These are phyloP conservation scores for Nycticebus coucang DNA, from an alignment of 2,113 vertebrate genomes.

Conservation along the genomic window DNA sequence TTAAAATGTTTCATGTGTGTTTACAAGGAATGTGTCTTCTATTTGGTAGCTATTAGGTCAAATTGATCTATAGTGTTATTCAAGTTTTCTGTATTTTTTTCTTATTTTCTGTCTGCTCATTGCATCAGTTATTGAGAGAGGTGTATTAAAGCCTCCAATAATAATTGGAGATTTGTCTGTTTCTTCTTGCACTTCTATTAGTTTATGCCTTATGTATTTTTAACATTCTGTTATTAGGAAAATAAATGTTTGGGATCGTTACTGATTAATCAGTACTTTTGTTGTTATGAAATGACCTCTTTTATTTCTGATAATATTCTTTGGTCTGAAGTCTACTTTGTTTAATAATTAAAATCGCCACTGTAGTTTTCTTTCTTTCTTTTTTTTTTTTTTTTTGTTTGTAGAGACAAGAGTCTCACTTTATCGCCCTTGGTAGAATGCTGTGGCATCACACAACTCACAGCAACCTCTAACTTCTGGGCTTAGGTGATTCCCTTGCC, in stretches of 20 bases:
- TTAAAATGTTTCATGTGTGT: neutral
- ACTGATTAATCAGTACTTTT: neutral
- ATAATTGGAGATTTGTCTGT: neutral
- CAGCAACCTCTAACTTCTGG: no score
- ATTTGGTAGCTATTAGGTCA: neutral
- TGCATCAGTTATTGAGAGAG: neutral
- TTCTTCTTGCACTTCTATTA: constrained; percentile 3
- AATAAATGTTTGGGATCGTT: neutral
- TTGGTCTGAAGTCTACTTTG: constrained; percentile 1
- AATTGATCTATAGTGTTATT: constrained; percentile 15
- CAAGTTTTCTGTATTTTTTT: neutral
- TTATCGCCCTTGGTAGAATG: no score
- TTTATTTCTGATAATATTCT: neutral
- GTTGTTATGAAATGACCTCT: neutral
- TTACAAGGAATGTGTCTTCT: neutral
- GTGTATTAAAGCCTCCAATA: neutral
- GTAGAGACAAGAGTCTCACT: no score
- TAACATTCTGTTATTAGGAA: neutral
- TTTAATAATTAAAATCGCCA: neutral
- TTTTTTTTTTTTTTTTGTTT: no score
- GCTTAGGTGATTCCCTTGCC: no score
- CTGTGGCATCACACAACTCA: no score
- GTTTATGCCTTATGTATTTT: neutral
- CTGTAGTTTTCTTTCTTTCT: neutral
- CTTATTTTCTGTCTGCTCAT: neutral